phyloP scores from a whole-genome alignment of 2,113 vertebrate genomes.

The Colaptes auratus region DNA sequence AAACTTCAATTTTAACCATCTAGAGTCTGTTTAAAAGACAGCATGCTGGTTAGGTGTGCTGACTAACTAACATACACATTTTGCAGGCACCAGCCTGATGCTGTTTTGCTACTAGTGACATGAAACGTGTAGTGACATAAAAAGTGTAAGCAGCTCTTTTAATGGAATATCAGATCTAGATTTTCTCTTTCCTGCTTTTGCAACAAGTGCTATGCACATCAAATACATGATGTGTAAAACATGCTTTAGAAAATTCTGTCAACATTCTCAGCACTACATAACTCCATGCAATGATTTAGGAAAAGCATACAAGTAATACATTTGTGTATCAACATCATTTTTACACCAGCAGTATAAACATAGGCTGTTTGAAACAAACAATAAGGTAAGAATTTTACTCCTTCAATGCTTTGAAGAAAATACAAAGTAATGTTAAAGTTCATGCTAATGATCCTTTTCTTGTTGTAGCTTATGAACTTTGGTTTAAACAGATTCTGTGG shows the following conservation, averaged over 20 bases:
- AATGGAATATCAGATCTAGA: background rate
- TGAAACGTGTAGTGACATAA: background rate
- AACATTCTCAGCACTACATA: background rate
- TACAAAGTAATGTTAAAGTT: background rate
- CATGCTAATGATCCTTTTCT: slow-evolving; percentile 1
- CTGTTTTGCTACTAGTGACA: background rate
- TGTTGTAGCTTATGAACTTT: slow-evolving; percentile 90
- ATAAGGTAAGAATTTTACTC: background rate
- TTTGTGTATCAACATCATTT: background rate
- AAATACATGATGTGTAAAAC: background rate
- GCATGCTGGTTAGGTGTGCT: background rate
- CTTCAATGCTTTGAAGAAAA: background rate
- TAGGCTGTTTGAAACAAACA: background rate
- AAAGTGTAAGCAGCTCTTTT: background rate
- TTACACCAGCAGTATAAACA: background rate
- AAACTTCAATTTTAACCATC: background rate
- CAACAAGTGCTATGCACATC: background rate
- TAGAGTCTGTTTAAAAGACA: background rate
- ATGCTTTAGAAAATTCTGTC: background rate
- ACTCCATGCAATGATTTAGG: background rate
- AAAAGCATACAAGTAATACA: background rate
- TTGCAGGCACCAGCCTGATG: background rate
- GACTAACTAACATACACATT: background rate
- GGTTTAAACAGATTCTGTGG: slow-evolving; percentile 98
- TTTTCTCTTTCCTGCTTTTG: background rate